Conservation (phyloP, 2,113 vertebrate species). For the Clarias macrocephalus region DNA sequence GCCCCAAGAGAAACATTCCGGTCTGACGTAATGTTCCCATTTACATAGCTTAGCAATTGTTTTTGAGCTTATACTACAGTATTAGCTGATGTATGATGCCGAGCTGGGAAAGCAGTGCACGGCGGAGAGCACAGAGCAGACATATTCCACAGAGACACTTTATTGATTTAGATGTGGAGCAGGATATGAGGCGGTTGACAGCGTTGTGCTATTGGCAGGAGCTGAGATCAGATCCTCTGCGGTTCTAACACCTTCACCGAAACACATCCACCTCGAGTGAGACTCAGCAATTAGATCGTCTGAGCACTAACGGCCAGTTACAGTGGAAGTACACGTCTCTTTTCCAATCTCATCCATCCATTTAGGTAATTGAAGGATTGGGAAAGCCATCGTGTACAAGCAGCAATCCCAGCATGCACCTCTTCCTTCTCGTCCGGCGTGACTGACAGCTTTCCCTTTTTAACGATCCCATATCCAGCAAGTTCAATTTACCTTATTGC, state of each 20-base stretch:
- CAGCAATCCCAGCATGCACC: slow-evolving; percentile 63
- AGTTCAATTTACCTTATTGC: slow-evolving; percentile 58
- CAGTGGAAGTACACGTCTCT: slow-evolving; percentile 47
- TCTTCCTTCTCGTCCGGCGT: slow-evolving; percentile 29
- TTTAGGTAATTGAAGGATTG: slow-evolving; percentile 70
- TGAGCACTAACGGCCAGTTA: slow-evolving; percentile 55
- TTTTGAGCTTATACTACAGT: slow-evolving; percentile 17
- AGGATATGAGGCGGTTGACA: slow-evolving; percentile 37
- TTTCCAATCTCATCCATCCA: slow-evolving; percentile 55
- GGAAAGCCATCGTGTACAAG: slow-evolving; percentile 58
- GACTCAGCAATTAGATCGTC: slow-evolving; percentile 69
- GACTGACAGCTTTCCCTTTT: slow-evolving; percentile 58
- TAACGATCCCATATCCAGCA: slow-evolving; percentile 52
- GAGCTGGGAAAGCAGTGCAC: slow-evolving; percentile 26
- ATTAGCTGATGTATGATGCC: slow-evolving; percentile 36
- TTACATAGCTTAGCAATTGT: slow-evolving; percentile 24
- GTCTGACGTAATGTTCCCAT: slow-evolving; percentile 29
- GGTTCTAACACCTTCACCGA: slow-evolving; percentile 60
- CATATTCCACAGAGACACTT: slow-evolving; percentile 22
- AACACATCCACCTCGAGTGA: slow-evolving; percentile 60
- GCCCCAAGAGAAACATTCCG: slow-evolving; percentile 31
- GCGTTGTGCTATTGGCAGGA: slow-evolving; percentile 55
- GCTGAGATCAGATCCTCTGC: slow-evolving; percentile 57
- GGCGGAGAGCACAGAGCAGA: slow-evolving; percentile 13
- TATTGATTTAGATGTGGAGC: slow-evolving; percentile 35